A percentile compares a stretch with the other conserved stretches of the same genome.
Evolutionary conservation across 2,888 invertebrate species (phyloP).

Genomic region (Gibbula magus): DNA sequence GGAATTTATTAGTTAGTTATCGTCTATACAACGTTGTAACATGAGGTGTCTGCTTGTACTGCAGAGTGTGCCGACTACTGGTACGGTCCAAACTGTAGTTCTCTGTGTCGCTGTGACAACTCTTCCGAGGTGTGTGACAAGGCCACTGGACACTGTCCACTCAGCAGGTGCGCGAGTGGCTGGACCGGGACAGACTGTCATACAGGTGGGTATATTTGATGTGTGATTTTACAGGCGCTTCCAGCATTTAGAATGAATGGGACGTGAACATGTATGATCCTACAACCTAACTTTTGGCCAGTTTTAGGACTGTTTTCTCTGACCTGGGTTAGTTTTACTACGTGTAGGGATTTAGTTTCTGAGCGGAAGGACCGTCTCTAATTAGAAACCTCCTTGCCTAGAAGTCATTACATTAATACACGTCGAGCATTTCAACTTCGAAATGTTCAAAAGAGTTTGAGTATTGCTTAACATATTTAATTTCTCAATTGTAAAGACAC

Average conservation of each 20-base stretch:
- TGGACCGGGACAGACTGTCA: not conserved
- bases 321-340: too few relatives aligned
- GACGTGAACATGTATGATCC: not conserved
- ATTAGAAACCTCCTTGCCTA: too few relatives aligned
- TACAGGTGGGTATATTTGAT: not conserved
- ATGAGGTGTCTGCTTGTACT: not conserved
- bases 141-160: not conserved
- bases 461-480: too few relatives aligned
- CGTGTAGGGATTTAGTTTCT: too few relatives aligned
- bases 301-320: too few relatives aligned
- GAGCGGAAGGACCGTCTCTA: too few relatives aligned
- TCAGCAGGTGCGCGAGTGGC: not conserved
- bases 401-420: too few relatives aligned
- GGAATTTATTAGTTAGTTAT: too few relatives aligned
- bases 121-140: not conserved
- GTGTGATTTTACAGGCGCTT: not conserved
- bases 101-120: not conserved
- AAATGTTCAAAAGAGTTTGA: too few relatives aligned
- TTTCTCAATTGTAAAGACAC: too few relatives aligned
- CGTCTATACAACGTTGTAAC: not conserved
- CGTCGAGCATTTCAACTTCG: too few relatives aligned
- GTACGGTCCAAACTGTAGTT: not conserved
- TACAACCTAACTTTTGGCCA: too few relatives aligned
- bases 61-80: conserved; percentile 4
- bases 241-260: not conserved